phyloP scores from a whole-genome alignment of 1,140 invertebrate genomes.

The Hermatobates lingyangjiaoensis region DNA sequence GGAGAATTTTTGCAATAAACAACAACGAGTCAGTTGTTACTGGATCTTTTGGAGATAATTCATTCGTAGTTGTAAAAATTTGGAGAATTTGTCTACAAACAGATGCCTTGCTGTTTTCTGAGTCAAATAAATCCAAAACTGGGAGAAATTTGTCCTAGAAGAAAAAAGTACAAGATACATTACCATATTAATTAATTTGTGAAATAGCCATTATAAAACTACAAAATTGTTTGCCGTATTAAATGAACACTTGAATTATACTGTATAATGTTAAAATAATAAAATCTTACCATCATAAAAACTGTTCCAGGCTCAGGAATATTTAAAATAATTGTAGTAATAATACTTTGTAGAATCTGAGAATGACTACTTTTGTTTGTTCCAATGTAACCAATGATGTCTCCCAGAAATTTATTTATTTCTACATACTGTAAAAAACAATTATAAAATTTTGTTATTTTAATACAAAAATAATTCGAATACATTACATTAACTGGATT shows the following conservation, averaged over 20 bases:
- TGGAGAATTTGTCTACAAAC: slow-evolving; percentile 67
- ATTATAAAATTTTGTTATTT: no score
- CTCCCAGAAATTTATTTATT: slow-evolving; percentile 64
- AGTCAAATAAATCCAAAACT: slow-evolving; percentile 73
- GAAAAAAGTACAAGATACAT: slow-evolving; percentile 17
- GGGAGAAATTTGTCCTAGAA: slow-evolving; percentile 71
- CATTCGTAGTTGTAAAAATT: slow-evolving; percentile 37
- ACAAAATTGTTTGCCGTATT: no score
- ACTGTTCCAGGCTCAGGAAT: slow-evolving; percentile 52
- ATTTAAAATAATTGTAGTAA: slow-evolving; percentile 20
- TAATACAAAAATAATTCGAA: background rate
- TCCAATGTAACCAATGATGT: slow-evolving; percentile 58
- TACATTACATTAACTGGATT: background rate
- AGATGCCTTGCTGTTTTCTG: slow-evolving; percentile 58
- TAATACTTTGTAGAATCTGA: slow-evolving; percentile 9
- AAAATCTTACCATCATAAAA: slow-evolving; percentile 47
- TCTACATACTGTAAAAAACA: slow-evolving; percentile 45
- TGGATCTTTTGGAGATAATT: slow-evolving; percentile 49
- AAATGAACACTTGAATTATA: no score
- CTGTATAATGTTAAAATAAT: background rate
- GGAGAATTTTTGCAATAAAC: slow-evolving; percentile 68
- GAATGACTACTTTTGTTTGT: slow-evolving; percentile 23
- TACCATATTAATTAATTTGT: no score
- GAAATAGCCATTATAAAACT: no score
- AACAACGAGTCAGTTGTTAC: slow-evolving; percentile 71